Base-by-base conservation (phyloP, 2,888 invertebrate genomes). In the Brenthis hecate region DNA sequence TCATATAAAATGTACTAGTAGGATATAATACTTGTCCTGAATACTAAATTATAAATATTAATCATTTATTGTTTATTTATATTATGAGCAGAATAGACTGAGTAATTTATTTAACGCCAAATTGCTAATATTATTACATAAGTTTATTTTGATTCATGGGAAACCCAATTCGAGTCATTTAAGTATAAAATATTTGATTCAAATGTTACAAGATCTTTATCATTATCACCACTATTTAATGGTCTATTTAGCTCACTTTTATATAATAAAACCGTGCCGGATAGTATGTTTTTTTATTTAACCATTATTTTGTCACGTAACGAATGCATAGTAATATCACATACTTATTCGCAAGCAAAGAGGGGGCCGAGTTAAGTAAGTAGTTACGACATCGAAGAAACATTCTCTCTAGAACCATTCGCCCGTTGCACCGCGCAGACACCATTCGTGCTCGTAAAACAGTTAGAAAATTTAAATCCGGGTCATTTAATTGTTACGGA, bases 321-420 rank as follows among this genome's bases (percentile, higher is more conserved):
- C 72, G 68, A 68, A 70, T 68, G 65, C 66, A 62, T 65, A 64
- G 73, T 68, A 69, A 36, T 68, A 57, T 60, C 70, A 66, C 62
- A 58, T 56, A 67, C 54, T 61, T 57, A 71, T 66, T 66, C 65
- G 67, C 65, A 69, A 74, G 68, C 61, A 69, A 74, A 78, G 82
- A 76, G 70, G 81, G 83, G 81, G 80, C 75, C 74, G 66, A 79
- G 87, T 92, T 92, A 88, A 89, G 91, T 92, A 92, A 92, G 91
- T 87, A 85, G 89, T 92, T 92, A 91, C 88, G 82, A 86, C 89
- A 91, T 53, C 47, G 53, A 81, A 85, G 81, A 43, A 62, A 62
- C 91, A 91, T 84, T 91, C 90, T 80, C 87, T 79, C 75, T 70
- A 71, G 55, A 81, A 75, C 78, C 81, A 82, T 81, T 80, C 88